Percentiles rank a stretch among this genome's conserved stretches.
phyloP scores from a whole-genome alignment of 1,140 invertebrate species.

The Idris sp. region DNA sequence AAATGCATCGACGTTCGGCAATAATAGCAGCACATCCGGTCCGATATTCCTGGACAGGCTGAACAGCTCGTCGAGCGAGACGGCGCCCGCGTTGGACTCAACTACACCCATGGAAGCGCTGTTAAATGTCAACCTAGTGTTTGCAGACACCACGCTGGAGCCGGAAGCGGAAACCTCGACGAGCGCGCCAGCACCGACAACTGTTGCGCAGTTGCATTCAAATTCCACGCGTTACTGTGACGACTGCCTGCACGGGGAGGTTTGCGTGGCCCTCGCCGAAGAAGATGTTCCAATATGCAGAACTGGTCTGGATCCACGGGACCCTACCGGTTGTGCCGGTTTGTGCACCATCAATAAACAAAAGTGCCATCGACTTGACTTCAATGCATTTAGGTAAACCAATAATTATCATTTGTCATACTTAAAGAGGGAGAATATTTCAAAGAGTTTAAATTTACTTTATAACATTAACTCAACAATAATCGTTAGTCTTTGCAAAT shows the following conservation, averaged over 20 bases:
- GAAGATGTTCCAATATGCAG: constrained; percentile 82
- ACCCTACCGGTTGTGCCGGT: constrained; percentile 87
- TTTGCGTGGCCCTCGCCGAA: constrained; percentile 82
- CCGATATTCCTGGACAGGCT: constrained; percentile 42
- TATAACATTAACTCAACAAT: too few relatives aligned
- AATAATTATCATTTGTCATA: too few relatives aligned
- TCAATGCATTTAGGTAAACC: constrained; percentile 78
- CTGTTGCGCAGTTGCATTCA: constrained; percentile 49
- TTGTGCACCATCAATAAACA: constrained; percentile 84
- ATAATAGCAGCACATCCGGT: constrained; percentile 54
- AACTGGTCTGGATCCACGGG: constrained; percentile 79
- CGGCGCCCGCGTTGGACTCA: constrained; percentile 23
- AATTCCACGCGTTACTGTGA: constrained; percentile 74
- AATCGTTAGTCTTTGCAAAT: too few relatives aligned
- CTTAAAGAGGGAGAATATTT: too few relatives aligned
- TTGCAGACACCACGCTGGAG: constrained; percentile 41
- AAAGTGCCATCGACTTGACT: constrained; percentile 84
- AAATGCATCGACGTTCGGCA: constrained; percentile 55
- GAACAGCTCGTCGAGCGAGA: constrained; percentile 49
- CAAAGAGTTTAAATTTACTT: too few relatives aligned
- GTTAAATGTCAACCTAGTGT: constrained; percentile 47
- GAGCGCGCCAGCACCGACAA: constrained; percentile 23
- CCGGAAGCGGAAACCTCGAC: constrained; percentile 60
- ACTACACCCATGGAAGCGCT: constrained; percentile 50
- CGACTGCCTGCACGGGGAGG: constrained; percentile 78